Percentiles rank a stretch among this genome's conserved stretches.
phyloP scores from a whole-genome alignment of 2,113 vertebrate genomes.

The Corythaixoides concolor region DNA sequence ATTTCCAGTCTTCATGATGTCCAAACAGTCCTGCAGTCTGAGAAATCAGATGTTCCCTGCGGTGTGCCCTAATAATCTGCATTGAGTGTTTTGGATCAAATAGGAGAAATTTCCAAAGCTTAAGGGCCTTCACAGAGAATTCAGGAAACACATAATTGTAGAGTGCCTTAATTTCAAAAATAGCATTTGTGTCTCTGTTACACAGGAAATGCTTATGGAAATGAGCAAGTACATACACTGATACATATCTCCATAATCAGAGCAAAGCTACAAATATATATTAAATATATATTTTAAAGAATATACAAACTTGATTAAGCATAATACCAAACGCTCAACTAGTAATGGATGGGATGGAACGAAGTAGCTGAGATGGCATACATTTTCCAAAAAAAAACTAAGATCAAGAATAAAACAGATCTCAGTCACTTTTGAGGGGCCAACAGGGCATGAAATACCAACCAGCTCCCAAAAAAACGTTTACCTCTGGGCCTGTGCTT shows the following conservation, averaged over 20 bases:
- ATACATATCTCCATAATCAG: neutral
- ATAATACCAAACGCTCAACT: neutral
- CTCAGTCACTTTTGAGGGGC: neutral
- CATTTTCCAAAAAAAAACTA: neutral
- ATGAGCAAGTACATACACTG: neutral
- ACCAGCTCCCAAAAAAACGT: neutral
- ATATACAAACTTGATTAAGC: neutral
- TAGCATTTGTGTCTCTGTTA: neutral
- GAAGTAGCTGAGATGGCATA: neutral
- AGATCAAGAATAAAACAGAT: neutral
- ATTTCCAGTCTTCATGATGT: neutral
- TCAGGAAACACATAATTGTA: neutral
- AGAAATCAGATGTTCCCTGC: neutral
- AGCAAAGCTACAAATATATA: neutral
- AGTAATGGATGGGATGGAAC: neutral
- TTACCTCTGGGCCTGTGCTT: neutral
- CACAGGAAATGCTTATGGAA: conserved; percentile 7
- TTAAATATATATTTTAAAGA: neutral
- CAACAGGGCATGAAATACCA: neutral
- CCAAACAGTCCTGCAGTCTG: neutral
- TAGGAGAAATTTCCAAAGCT: neutral
- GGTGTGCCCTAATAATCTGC: neutral
- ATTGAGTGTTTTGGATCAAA: neutral
- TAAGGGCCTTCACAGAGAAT: neutral
- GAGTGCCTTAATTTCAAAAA: neutral